Base-by-base conservation (phyloP, 2,113 vertebrate species). In the Eulemur rufifrons region DNA sequence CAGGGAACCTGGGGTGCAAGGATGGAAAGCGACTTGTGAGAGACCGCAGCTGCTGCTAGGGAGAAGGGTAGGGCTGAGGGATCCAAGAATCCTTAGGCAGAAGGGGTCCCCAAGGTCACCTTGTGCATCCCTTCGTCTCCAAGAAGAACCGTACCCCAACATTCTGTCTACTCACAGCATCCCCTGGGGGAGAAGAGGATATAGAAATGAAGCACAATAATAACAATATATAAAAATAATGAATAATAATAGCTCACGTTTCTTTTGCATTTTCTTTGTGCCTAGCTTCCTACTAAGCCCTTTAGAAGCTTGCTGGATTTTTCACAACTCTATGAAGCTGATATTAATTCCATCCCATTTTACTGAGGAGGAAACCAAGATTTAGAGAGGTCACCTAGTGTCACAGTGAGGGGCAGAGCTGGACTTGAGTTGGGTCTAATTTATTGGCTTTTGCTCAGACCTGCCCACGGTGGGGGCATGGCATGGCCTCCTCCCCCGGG, bases 1-100 rank as follows among this genome's bases (percentile, higher is more conserved):
- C 80, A 94, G 64, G 66, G 66, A 87, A 96, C 93, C 95, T 73
- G 86, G 95, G 64, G 84, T 85, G 23, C 66, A 52, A 93, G 29
- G 50, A 87, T 74, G 54, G 80, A 95, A 93, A 83, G 74, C 93
- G 91, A 80, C 42, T 95, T 96, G 63, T 23, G 73, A 68, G 89
- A 91, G 64, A 76, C 45, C 45, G 13, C 23, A 95, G 89, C 63
- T 85, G 8, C 50, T 73, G 21, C 5, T 20, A 82, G 34, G 18
- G 27, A 29, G 54, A 77, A 54, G n/a, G 32, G n/a, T 45, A 17
- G 29, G 25, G 23, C 6, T 27, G 69, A 32, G 23, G 42, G 71
- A 64, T 34, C 21, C 27, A 21, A n/a, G 82, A 86, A 85, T 71
- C 18, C 39, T 74, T 59, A 29, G n/a, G 42, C n/a, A 21, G 80